Evolutionary conservation across 1,140 invertebrate genomes (phyloP).

Genomic region (Camponotus vicinus): DNA sequence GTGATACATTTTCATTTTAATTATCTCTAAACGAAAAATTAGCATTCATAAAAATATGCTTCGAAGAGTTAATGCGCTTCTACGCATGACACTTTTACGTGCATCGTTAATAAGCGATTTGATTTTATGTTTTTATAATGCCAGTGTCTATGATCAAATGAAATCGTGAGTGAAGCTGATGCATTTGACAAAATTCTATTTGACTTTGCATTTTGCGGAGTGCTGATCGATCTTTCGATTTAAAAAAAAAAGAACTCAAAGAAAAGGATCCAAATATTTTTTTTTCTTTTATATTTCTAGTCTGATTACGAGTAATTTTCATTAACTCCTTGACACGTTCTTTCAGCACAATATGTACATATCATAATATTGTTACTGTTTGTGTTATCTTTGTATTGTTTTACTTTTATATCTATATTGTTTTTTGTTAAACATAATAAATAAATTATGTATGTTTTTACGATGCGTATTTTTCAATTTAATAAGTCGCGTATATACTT

Average conservation of each 20-base stretch:
- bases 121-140: constrained; percentile 14
- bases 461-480: constrained; percentile 25
- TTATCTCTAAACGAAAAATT: background rate
- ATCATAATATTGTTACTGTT: constrained; percentile 64
- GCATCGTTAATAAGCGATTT: background rate
- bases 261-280: background rate
- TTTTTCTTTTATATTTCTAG: constrained; percentile 67
- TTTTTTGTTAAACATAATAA: constrained; percentile 40
- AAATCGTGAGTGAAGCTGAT: background rate
- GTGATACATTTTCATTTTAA: constrained; percentile 1
- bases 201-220: constrained; percentile 22
- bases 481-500: constrained; percentile 62
- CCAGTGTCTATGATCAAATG: background rate
- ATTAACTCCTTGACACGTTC: constrained; percentile 44
- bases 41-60: constrained; percentile 1
- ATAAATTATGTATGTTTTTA: constrained; percentile 54
- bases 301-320: constrained; percentile 58
- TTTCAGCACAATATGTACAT: constrained; percentile 49
- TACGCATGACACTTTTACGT: constrained; percentile 24
- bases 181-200: constrained; percentile 11
- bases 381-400: constrained; percentile 22
- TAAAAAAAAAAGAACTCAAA: background rate
- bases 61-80: constrained; percentile 20
- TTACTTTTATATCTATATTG: constrained; percentile 50
- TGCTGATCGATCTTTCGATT: background rate